A percentile compares a stretch with the other conserved stretches of the same genome.
Conservation (phyloP, 2,888 invertebrate genomes). For the Rutpela maculata region DNA sequence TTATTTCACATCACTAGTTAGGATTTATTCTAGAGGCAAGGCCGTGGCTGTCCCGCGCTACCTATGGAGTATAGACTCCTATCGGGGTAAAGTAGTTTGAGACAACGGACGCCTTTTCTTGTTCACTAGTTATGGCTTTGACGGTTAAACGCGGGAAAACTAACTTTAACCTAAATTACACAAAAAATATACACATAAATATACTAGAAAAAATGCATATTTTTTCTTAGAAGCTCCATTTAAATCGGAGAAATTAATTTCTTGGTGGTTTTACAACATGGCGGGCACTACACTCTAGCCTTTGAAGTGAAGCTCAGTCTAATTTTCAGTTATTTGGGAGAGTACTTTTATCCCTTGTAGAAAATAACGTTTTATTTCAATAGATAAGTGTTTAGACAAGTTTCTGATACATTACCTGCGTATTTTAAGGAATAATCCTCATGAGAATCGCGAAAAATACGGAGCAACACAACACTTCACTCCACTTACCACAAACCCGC, state of each 20-base stretch:
- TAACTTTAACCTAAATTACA: constrained; percentile 71
- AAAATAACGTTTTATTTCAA: constrained; percentile 43
- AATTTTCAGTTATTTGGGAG: constrained; percentile 64
- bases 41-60: constrained; percentile 65
- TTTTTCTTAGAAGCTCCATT: constrained; percentile 58
- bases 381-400: constrained; percentile 47
- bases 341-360: constrained; percentile 38
- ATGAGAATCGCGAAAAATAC: constrained; percentile 74
- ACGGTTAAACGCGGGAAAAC: constrained; percentile 76
- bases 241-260: constrained; percentile 63
- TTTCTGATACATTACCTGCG: constrained; percentile 71
- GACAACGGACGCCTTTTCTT: constrained; percentile 70
- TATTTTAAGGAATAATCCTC: constrained; percentile 73
- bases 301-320: constrained; percentile 71
- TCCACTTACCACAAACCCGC: constrained; percentile 73
- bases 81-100: constrained; percentile 57
- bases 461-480: constrained; percentile 74
- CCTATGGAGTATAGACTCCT: constrained; percentile 49
- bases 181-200: constrained; percentile 74
- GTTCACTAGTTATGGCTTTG: constrained; percentile 69
- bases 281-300: constrained; percentile 77
- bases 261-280: constrained; percentile 81
- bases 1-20: neutral
- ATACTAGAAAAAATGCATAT: constrained; percentile 64
- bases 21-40: constrained; percentile 49